A percentile compares a stretch with the other conserved stretches of the same genome.
These are phyloP conservation scores for Tichodroma muraria DNA, from an alignment of 2,113 vertebrate species.

Conservation along the genomic window DNA sequence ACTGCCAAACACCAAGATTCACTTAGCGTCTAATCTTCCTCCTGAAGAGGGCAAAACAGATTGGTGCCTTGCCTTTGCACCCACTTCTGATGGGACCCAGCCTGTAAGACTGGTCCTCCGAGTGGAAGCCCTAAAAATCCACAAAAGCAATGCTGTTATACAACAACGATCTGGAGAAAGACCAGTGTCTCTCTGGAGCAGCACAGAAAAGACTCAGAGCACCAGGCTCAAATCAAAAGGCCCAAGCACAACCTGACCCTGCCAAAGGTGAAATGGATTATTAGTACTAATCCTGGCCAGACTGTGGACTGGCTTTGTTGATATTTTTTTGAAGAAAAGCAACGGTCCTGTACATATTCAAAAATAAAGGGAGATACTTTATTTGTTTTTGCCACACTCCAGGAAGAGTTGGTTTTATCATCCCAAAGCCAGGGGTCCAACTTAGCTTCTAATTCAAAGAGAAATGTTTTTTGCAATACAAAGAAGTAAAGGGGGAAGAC, in stretches of 20 bases:
- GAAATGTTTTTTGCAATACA: neutral
- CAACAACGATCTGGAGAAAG: neutral
- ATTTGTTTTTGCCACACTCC: conserved; percentile 16
- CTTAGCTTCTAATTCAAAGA: neutral
- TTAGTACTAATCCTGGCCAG: neutral
- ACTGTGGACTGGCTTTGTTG: neutral
- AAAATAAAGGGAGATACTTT: neutral
- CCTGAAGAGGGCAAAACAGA: neutral
- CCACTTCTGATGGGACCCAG: neutral
- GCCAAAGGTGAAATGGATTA: neutral
- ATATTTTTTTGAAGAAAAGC: neutral
- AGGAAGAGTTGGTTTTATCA: neutral
- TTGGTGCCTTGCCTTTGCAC: neutral
- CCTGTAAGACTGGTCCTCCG: neutral
- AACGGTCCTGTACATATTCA: neutral
- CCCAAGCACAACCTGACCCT: neutral
- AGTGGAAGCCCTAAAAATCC: neutral
- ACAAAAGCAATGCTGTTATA: neutral
- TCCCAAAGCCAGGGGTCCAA: neutral
- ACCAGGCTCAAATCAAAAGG: neutral
- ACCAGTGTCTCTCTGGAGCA: neutral
- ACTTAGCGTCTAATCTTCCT: neutral
- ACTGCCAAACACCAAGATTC: neutral
- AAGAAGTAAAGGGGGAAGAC: neutral
- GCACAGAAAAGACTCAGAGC: neutral